Conservation (phyloP, 2,797 vertebrate species). For the Poeciliopsis infans region DNA sequence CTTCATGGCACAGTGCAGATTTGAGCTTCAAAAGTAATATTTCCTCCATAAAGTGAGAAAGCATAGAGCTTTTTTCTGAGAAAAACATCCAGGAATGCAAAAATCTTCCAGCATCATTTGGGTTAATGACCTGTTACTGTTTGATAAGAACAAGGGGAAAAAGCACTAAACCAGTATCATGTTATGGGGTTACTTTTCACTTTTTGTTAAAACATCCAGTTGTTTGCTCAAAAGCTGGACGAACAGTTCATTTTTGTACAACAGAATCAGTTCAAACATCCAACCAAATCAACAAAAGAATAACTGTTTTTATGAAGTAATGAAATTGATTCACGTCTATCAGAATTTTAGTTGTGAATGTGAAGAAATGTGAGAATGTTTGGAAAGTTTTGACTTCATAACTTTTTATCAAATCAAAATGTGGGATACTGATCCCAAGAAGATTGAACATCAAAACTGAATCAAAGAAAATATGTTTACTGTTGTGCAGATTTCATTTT, state of each 20-base stretch:
- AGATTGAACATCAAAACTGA: not conserved
- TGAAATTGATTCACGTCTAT: too few species aligned
- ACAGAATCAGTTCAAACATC: not conserved
- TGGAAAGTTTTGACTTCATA: not conserved
- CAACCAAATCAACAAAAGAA: not conserved
- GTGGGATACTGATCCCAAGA: not conserved
- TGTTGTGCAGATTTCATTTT: not conserved
- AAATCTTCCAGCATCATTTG: not conserved
- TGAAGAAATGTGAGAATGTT: not conserved
- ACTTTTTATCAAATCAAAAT: not conserved
- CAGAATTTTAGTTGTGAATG: not conserved
- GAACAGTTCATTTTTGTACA: not conserved
- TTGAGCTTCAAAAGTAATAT: not conserved
- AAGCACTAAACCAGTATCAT: not conserved
- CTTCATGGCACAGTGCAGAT: not conserved
- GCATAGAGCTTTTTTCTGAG: not conserved
- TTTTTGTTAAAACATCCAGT: not conserved
- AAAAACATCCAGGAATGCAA: not conserved
- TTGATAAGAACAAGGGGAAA: not conserved
- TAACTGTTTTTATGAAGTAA: too few species aligned
- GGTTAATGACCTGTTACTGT: not conserved
- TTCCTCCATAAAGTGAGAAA: not conserved
- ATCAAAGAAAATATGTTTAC: not conserved
- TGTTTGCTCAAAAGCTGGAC: not conserved
- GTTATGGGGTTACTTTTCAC: not conserved